Conservation (phyloP, 2,797 vertebrate species). For the Masticophis lateralis region DNA sequence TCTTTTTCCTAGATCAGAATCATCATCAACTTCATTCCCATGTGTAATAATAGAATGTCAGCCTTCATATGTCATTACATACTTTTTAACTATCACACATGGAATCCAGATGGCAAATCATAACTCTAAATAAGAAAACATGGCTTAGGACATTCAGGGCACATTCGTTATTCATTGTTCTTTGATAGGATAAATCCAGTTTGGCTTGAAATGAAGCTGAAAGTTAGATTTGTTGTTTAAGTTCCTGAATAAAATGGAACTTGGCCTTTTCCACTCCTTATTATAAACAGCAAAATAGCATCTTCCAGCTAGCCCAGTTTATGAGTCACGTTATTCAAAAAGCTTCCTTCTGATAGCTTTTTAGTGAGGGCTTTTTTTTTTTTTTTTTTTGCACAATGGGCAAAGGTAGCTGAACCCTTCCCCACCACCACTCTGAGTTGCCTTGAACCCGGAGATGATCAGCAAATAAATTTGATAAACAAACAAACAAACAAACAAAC, state of each 20-base stretch:
- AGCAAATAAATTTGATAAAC: neutral
- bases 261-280: constrained; percentile 45
- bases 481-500: neutral
- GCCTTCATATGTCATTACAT: constrained; percentile 21
- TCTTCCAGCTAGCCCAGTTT: neutral
- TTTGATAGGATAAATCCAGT: constrained; percentile 51
- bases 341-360: neutral
- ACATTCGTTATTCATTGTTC: constrained; percentile 51
- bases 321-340: constrained; percentile 1
- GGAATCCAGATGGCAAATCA: constrained; percentile 58
- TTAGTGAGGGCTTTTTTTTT: neutral
- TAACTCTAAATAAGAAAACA: constrained; percentile 43
- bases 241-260: constrained; percentile 29
- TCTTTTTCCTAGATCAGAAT: neutral
- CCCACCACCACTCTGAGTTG: neutral
- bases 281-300: neutral
- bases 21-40: neutral
- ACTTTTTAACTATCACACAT: constrained; percentile 39
- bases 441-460: neutral
- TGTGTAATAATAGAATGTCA: neutral
- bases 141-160: constrained; percentile 53
- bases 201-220: constrained; percentile 48
- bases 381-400: accelerated
- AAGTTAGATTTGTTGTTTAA: constrained; percentile 41
- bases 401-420: neutral